phyloP scores from a whole-genome alignment of 2,888 invertebrate genomes.

The Cordylochernes scorpioides region DNA sequence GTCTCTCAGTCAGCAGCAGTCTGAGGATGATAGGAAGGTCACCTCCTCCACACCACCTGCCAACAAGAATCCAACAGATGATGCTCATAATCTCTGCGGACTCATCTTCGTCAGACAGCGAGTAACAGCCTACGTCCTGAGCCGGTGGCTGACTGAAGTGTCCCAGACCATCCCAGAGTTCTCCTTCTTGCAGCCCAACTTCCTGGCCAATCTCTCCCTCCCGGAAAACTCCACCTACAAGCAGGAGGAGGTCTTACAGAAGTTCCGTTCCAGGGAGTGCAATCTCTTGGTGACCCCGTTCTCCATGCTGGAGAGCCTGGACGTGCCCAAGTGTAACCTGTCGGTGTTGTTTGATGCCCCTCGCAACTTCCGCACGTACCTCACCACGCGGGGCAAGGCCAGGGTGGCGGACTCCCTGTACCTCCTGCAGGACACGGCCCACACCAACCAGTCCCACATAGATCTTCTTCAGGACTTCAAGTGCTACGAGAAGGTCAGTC shows the following conservation, averaged over 20 bases:
- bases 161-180: conserved; percentile 8
- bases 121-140: conserved; percentile 61
- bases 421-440: conserved; percentile 34
- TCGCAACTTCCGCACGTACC: conserved; percentile 39
- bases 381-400: conserved; percentile 60
- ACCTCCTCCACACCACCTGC: no score
- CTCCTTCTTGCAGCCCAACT: conserved; percentile 16
- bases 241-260: conserved; percentile 61
- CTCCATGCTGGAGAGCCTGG: conserved; percentile 73
- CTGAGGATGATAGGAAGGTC: no score
- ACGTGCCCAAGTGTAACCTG: conserved; percentile 74
- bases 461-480: no score
- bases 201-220: conserved; percentile 39
- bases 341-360: conserved; percentile 52
- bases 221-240: conserved; percentile 25
- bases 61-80: no score
- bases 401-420: conserved; percentile 24
- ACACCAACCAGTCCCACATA: conserved; percentile 28
- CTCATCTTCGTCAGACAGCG: conserved; percentile 66
- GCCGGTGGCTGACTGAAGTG: conserved; percentile 30
- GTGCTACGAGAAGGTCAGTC: no score
- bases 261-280: conserved; percentile 67
- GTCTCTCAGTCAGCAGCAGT: no score
- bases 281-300: conserved; percentile 67
- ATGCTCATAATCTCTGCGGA: conserved; percentile 54